These are phyloP conservation scores for Melanerpes formicivorus DNA, from an alignment of 2,113 vertebrate species.

Conservation along the genomic window DNA sequence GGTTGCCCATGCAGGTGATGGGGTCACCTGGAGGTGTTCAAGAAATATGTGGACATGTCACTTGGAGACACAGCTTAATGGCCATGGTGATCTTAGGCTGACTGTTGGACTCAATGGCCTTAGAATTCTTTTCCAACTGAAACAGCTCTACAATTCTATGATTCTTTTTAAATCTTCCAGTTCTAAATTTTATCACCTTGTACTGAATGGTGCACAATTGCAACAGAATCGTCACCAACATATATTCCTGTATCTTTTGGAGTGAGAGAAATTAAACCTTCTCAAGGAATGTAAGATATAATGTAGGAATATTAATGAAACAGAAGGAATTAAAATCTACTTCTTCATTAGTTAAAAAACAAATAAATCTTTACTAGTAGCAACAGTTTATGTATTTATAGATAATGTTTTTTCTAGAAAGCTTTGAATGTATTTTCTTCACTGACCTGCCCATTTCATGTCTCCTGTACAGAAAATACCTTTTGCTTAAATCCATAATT, in stretches of 20 bases:
- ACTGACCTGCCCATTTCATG: background rate
- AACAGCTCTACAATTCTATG: no score
- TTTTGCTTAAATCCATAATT: background rate
- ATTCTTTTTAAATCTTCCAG: background rate
- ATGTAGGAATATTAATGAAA: background rate
- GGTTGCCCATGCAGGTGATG: no score
- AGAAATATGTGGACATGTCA: no score
- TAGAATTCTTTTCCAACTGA: no score
- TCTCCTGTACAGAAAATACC: background rate
- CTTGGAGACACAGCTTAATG: no score
- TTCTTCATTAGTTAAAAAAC: background rate
- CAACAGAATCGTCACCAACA: background rate
- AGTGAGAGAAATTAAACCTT: background rate
- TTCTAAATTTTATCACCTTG: background rate
- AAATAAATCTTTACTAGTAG: background rate
- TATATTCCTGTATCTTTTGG: background rate
- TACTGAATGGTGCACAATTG: background rate
- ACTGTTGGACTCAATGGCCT: no score
- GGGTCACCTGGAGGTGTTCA: no score
- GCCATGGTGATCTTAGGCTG: no score
- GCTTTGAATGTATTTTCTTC: background rate
- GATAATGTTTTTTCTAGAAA: background rate
- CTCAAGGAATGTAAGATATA: background rate
- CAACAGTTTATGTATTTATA: background rate
- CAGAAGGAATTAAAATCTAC: background rate